These are phyloP conservation scores for Idris sp. DNA, from an alignment of 1,140 invertebrate genomes.

Conservation along the genomic window DNA sequence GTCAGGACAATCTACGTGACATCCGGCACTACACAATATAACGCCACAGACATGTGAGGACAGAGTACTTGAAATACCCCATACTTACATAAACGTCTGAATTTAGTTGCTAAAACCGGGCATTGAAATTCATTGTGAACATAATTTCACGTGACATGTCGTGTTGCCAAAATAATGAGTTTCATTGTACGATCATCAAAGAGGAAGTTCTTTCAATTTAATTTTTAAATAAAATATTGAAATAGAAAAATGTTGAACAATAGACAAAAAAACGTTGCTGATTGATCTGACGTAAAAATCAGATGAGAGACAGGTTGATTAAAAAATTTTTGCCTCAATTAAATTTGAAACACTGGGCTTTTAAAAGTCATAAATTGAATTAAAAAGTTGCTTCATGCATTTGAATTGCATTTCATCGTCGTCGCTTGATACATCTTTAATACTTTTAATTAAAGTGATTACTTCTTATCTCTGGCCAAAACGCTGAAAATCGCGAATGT, in stretches of 20 bases:
- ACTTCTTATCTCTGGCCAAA: conserved; percentile 36
- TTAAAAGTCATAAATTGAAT: conserved; percentile 23
- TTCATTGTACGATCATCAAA: conserved; percentile 4
- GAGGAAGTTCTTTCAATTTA: too few species aligned
- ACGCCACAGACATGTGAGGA: conserved; percentile 9
- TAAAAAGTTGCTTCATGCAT: conserved; percentile 14
- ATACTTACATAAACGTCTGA: conserved; percentile 19
- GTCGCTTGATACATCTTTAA: conserved; percentile 31
- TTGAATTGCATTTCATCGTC: conserved; percentile 13
- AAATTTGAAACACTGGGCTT: conserved; percentile 12
- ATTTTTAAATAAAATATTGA: too few species aligned
- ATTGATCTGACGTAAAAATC: too few species aligned
- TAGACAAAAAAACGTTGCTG: too few species aligned
- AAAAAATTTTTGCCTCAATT: conserved; percentile 1
- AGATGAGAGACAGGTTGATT: too few species aligned
- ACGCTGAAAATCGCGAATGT: conserved; percentile 19
- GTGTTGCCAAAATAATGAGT: conserved; percentile 1
- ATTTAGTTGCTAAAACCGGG: conserved; percentile 5
- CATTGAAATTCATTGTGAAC: conserved; percentile 2
- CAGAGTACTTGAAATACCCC: background rate
- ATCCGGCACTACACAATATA: conserved; percentile 56
- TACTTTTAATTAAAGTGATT: conserved; percentile 49
- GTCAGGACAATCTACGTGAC: conserved; percentile 63
- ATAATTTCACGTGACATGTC: conserved; percentile 11
- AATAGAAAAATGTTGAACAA: too few species aligned